Conservation (phyloP, 2,797 vertebrate species). For the Scleropages formosus region DNA sequence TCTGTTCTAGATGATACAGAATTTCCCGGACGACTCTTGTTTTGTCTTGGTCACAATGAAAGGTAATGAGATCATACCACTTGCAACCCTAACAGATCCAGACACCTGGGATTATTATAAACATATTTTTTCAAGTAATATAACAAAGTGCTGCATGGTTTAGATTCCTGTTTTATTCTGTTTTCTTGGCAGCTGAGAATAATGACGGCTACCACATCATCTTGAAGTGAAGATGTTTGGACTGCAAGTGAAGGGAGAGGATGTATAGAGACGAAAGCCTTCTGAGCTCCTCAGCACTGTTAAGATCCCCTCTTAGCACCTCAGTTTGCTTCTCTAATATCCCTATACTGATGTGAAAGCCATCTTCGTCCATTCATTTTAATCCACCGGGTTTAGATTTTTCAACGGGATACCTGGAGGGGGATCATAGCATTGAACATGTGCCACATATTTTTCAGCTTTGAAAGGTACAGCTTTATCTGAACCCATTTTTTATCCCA, state of each 20-base stretch:
- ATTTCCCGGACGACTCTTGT: constrained; percentile 94
- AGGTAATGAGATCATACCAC: constrained; percentile 66
- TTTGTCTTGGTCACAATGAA: constrained; percentile 97
- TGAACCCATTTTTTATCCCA: background rate
- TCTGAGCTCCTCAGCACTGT: constrained; percentile 42
- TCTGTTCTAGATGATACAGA: constrained; percentile 88
- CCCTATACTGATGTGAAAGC: constrained; percentile 46
- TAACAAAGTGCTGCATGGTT: background rate
- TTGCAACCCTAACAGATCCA: background rate
- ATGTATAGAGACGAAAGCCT: constrained; percentile 34
- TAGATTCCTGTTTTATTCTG: background rate
- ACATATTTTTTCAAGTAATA: too few relatives aligned
- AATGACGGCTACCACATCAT: constrained; percentile 94
- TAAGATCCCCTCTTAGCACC: constrained; percentile 46
- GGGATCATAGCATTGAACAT: background rate
- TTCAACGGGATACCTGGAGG: background rate
- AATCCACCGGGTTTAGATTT: background rate
- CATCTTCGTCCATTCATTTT: background rate
- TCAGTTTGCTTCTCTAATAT: constrained; percentile 37
- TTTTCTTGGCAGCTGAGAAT: constrained; percentile 76
- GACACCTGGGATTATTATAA: too few relatives aligned
- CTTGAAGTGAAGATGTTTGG: constrained; percentile 76
- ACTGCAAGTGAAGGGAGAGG: background rate
- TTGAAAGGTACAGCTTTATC: background rate
- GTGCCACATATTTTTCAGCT: background rate